Evolutionary conservation across 1,140 invertebrate species (phyloP).

Genomic region (Theocolax elegans): DNA sequence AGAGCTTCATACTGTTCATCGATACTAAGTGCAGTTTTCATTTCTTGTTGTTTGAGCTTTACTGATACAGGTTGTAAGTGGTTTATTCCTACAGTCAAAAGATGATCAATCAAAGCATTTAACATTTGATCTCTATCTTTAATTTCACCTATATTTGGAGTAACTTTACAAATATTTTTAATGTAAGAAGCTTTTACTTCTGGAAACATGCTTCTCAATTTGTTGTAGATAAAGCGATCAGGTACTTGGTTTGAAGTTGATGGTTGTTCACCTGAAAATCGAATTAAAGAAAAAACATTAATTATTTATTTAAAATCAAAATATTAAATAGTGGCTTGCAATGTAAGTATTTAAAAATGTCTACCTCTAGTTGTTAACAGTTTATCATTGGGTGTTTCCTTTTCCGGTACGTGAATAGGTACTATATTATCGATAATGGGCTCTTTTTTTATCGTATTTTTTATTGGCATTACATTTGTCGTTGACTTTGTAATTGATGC

Average conservation of each 20-base stretch:
- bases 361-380: too few species aligned
- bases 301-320: too few species aligned
- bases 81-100: constrained; percentile 44
- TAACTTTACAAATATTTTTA: constrained; percentile 47
- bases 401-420: too few species aligned
- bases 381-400: too few species aligned
- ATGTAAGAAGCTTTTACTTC: constrained; percentile 62
- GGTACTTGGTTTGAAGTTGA: neutral
- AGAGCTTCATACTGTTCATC: constrained; percentile 60
- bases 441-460: too few species aligned
- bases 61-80: constrained; percentile 20
- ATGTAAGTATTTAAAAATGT: too few species aligned
- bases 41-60: neutral
- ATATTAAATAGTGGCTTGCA: too few species aligned
- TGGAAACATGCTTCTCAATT: constrained; percentile 54
- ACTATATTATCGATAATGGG: too few species aligned
- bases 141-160: neutral
- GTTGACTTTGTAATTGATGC: too few species aligned
- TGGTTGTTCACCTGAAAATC: neutral
- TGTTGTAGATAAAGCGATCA: constrained; percentile 35
- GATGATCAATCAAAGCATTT: constrained; percentile 47
- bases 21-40: constrained; percentile 41
- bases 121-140: constrained; percentile 22
- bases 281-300: too few species aligned
- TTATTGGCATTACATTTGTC: too few species aligned